Conservation (phyloP, 2,888 invertebrate species). For the Oxycera nigricornis region DNA sequence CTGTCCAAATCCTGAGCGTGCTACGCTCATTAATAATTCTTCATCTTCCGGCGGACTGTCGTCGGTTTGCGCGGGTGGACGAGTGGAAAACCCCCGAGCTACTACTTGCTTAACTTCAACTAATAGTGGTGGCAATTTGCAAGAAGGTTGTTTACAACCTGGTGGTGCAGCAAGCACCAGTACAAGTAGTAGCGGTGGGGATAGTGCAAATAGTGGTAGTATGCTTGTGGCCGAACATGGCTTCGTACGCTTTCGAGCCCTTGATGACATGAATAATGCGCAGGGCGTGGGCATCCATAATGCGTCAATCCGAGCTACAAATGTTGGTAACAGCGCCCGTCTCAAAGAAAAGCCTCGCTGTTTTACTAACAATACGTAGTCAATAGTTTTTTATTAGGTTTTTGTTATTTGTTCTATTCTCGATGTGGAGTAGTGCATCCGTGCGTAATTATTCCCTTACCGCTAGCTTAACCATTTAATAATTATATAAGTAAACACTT, state of each 20-base stretch:
- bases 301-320: slow-evolving; percentile 50
- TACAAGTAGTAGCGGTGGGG: slow-evolving; percentile 63
- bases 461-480: too few relatives aligned
- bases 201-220: slow-evolving; percentile 68
- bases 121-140: slow-evolving; percentile 43
- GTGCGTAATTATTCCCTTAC: too few relatives aligned
- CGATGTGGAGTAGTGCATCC: too few relatives aligned
- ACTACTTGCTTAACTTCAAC: slow-evolving; percentile 47
- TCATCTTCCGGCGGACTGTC: slow-evolving; percentile 21
- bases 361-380: slow-evolving; percentile 51
- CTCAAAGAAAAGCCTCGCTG: slow-evolving; percentile 48
- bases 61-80: slow-evolving; percentile 3
- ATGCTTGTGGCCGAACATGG: slow-evolving; percentile 93
- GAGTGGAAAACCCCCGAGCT: slow-evolving; percentile 49
- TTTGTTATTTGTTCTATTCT: too few relatives aligned
- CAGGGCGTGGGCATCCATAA: slow-evolving; percentile 53
- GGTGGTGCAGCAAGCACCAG: slow-evolving; percentile 43
- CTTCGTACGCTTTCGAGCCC: slow-evolving; percentile 82
- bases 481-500: too few relatives aligned
- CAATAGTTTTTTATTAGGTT: slow-evolving; percentile 46
- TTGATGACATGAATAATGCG: slow-evolving; percentile 63
- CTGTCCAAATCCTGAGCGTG: slow-evolving; percentile 54
- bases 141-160: not conserved
- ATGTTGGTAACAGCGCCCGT: slow-evolving; percentile 34
- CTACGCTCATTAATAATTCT: slow-evolving; percentile 54